Conservation (phyloP, 1,140 invertebrate species). For the Apis cerana region DNA sequence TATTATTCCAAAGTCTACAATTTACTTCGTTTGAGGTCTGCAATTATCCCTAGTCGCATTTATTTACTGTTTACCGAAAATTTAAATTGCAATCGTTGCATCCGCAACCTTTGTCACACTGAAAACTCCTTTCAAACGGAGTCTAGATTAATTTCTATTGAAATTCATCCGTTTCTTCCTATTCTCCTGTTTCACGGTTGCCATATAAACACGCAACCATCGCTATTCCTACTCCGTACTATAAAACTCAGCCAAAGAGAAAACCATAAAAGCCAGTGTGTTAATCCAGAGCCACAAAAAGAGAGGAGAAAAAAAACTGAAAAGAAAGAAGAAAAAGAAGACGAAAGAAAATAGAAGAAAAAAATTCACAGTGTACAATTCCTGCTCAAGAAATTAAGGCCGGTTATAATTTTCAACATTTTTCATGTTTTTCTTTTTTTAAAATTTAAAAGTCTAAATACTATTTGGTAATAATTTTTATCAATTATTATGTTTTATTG, state of each 20-base stretch:
- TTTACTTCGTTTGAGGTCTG: conserved; percentile 1
- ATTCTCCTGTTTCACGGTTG: background rate
- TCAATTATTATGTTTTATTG: too few species aligned
- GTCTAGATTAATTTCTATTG: background rate
- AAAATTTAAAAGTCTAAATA: too few species aligned
- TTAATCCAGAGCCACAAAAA: background rate
- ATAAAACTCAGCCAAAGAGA: background rate
- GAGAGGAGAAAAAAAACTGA: background rate
- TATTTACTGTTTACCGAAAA: conserved; percentile 7
- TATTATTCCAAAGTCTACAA: conserved; percentile 13
- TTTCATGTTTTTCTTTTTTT: too few species aligned
- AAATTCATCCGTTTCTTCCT: background rate
- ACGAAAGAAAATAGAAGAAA: too few species aligned
- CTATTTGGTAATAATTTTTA: too few species aligned
- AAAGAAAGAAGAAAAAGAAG: background rate
- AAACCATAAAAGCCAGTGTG: background rate
- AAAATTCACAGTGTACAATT: too few species aligned
- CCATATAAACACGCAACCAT: background rate
- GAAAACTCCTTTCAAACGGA: background rate
- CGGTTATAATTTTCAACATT: too few species aligned
- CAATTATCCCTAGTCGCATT: background rate
- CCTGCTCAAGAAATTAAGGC: too few species aligned
- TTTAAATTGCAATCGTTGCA: background rate
- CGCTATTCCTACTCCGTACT: background rate
- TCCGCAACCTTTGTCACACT: background rate